Percentiles rank a stretch among this genome's conserved stretches.
phyloP scores from a whole-genome alignment of 2,888 invertebrate species.

The Drosophila eohydei region DNA sequence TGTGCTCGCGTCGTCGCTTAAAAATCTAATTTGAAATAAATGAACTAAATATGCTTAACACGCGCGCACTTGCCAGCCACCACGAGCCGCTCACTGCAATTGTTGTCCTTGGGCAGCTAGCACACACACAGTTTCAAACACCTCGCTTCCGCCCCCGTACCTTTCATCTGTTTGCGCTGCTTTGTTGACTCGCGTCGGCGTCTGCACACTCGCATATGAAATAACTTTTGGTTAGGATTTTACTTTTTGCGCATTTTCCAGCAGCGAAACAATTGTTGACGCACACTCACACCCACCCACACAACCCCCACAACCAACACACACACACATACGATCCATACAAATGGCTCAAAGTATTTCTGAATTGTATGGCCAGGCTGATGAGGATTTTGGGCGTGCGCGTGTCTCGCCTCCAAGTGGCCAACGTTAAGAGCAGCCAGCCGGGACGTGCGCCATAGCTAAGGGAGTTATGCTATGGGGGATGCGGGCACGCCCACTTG shows the following conservation, averaged over 20 bases:
- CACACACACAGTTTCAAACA: not conserved
- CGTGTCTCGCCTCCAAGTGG: constrained; percentile 57
- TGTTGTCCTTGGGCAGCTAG: constrained; percentile 28
- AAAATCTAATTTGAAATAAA: constrained; percentile 83
- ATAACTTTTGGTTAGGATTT: constrained; percentile 74
- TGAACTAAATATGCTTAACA: constrained; percentile 83
- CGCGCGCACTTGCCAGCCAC: constrained; percentile 59
- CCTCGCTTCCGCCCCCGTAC: not conserved
- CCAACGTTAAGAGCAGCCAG: constrained; percentile 35
- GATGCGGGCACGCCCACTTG: constrained; percentile 41
- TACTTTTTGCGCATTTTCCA: constrained; percentile 55
- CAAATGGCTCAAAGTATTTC: constrained; percentile 42
- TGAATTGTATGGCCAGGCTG: constrained; percentile 49
- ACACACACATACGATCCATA: constrained; percentile 13
- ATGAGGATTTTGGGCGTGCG: constrained; percentile 44
- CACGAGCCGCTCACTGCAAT: constrained; percentile 35
- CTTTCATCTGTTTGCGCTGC: constrained; percentile 20
- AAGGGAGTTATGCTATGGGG: not conserved
- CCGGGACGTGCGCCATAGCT: constrained; percentile 1
- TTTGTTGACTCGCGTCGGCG: constrained; percentile 46
- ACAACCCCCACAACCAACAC: constrained; percentile 16
- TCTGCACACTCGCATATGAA: constrained; percentile 65
- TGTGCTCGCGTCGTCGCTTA: constrained; percentile 47
- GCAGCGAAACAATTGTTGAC: constrained; percentile 73
- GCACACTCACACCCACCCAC: constrained; percentile 41